Base-by-base conservation (phyloP, 2,888 invertebrate species). In the Apodemia duryi region DNA sequence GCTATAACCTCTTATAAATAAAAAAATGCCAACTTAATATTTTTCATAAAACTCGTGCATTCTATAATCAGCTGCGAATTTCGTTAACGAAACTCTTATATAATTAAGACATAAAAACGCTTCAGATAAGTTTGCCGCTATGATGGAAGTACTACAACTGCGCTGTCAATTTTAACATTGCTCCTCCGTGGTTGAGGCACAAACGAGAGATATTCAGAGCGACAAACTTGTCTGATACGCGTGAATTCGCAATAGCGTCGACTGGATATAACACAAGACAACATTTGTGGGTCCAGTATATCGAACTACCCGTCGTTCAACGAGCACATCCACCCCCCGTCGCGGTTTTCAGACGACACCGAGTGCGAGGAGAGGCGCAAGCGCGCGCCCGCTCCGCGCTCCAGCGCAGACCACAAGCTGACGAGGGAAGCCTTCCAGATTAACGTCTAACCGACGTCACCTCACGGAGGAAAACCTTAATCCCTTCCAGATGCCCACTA, bases 271-370 rank as follows among this genome's bases (percentile, higher is more conserved):
- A 65, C 52, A 51, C 61, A 63, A 63, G 64, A 35, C 61, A 61
- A 38, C 72, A 72, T 72, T 73, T 73, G 72, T 72, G 72, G 73
- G 72, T 91, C 73, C 91, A 95, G 95, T 92, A 95, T 95, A 93
- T 95, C 95, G 75, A 95, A 95, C 87, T 95, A 95, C 88, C 95
- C 94, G 77, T 95, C 95, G 86, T 96, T 95, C 93, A 95, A 95
- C 93, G 96, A 96, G 80, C 95, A 95, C 86, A 95, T 96, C 81
- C 95, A 97, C 92, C 97, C 97, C 78, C 97, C 97, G 79, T 95
- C 95, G 79, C 95, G 97, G 72, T 97, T 97, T 93, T 96, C 97
- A 75, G 97, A 97, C 93, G 94, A 94, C 82, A 93, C 93, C 65
- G 94, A 94, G 78, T 93, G 93, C 86, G 93, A 93, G 80, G 88